Evolutionary conservation across 64 coral and sea anemone genomes (phyloP), one percentile per base, ranked within the genome.

Genomic region (Montipora efflorescens): DNA sequence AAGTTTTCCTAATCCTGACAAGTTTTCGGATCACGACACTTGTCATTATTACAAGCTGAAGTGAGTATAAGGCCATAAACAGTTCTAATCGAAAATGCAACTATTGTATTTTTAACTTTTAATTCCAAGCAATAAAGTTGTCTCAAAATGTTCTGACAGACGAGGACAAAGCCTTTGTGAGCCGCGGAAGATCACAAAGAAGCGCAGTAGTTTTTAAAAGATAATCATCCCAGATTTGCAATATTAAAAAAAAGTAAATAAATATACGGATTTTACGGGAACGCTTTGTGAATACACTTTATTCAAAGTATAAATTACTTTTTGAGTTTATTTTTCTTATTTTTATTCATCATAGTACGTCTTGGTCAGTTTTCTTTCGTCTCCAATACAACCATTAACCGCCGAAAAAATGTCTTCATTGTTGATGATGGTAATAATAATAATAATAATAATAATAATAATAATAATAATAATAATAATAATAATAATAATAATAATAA

Each of bases 211-310:
- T 49, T 49, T 44, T 47, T 48, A 49, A 25, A 64, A 11, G 21
- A 48, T 18, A 86, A 71, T 86, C 45, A 86, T 72, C 43, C 8
- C 19, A 28, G 18, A 16, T 72, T 25, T 86, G 64, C 19, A 45
- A 51, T 11, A 86, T 57, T 8, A 57, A 57, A 57, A 5, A 69
- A 47, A 71, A 50, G n/a, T 10, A 18, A 7, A 0, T 76, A 46
- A 84, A 67, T 36, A 84, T 46, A 11, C 62, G 82, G 82, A 86
- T 71, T 22, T 86, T 18, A 71, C 68, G 10, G 1, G 45, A 72
- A 50, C 46, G 19, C 16, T 86, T 86, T 51, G 50, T 6, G 82
- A 64, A 86, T 86, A 36, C 11, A 57, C 53, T 57, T 6, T 57
- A 36, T 57, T 57, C 6, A 57, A 57, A 57, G 53, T 57, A 57